These are phyloP conservation scores for Pachycephala philippinensis DNA, from an alignment of 2,113 vertebrate genomes.

Conservation along the genomic window DNA sequence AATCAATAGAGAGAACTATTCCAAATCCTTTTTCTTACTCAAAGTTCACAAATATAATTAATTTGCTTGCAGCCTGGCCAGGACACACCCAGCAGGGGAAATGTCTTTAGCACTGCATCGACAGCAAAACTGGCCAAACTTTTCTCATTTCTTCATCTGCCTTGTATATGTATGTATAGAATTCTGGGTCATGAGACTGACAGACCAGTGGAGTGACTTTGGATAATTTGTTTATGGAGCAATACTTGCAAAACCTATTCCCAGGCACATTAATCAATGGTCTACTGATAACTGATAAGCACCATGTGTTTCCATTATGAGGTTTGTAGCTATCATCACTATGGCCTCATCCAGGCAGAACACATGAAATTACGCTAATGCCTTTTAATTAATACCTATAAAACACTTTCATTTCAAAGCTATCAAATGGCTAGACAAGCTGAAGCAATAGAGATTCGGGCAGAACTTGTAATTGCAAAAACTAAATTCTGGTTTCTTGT, in stretches of 20 bases:
- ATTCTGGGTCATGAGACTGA: conserved; percentile 29
- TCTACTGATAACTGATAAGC: neutral
- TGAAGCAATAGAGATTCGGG: neutral
- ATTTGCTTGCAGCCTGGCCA: neutral
- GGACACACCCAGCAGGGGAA: neutral
- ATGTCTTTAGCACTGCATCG: neutral
- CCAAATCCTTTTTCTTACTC: neutral
- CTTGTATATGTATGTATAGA: neutral
- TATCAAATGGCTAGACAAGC: neutral
- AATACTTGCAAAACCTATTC: conserved; percentile 14
- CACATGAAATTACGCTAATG: neutral
- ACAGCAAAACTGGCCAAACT: neutral
- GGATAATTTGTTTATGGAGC: neutral
- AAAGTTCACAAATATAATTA: neutral
- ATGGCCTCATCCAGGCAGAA: neutral
- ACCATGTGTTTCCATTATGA: neutral
- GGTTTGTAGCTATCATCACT: neutral
- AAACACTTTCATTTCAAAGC: neutral
- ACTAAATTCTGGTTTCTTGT: neutral
- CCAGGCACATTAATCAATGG: neutral
- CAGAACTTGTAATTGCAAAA: neutral
- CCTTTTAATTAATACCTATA: neutral
- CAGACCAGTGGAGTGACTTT: conserved; percentile 27
- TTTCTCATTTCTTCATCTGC: neutral
- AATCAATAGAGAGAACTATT: neutral